Base-by-base conservation (phyloP, 2,888 invertebrate species). In the Venustoraphidia nigricollis region DNA sequence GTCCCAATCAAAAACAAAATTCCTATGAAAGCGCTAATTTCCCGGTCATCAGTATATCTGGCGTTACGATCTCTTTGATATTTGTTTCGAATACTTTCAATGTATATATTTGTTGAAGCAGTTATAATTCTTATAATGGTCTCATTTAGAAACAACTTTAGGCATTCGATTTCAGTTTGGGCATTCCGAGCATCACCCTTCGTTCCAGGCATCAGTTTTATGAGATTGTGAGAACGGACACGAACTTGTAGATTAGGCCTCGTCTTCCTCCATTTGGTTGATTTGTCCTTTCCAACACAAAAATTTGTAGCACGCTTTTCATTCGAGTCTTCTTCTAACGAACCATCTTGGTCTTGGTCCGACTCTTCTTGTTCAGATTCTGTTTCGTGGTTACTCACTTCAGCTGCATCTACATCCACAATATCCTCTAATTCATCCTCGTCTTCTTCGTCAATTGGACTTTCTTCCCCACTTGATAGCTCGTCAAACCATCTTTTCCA, bases 381-480 rank as follows among this genome's bases (percentile, higher is more conserved):
- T 8, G 39, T 38, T 8, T 38, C 39, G 39, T 38, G 39, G 39
- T 38, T 13, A n/a, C n/a, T 11, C 13, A 38, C 13, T 9, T 38
- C 39, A 8, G 13, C 39, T 11, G 13, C 13, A 38, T 38, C 9
- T 50, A 36, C 13, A 2, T 45, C 48, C 45, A 48, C 41, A 17
- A 17, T 17, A 17, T 17, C 17, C 17, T 17, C 17, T 17, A 17
- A 17, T 39, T 47, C 11, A 35, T 9, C 38, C 39, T 49, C 35
- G 45, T 49, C 49, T 9, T 49, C 46, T 42, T 49, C 46, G 42
- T 49, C 44, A n/a, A 34, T 36, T 40, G 42, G 17, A 49, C 46
- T 49, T 27, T 46, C 49, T 39, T 49, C 49, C 11, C 44, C 46
- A 46, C 50, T 50, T 46, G 49, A 46, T 42, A 49, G 34, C 39